Evolutionary conservation across 2,888 invertebrate genomes (phyloP).

Genomic region (Scaptomyza caliginosa): DNA sequence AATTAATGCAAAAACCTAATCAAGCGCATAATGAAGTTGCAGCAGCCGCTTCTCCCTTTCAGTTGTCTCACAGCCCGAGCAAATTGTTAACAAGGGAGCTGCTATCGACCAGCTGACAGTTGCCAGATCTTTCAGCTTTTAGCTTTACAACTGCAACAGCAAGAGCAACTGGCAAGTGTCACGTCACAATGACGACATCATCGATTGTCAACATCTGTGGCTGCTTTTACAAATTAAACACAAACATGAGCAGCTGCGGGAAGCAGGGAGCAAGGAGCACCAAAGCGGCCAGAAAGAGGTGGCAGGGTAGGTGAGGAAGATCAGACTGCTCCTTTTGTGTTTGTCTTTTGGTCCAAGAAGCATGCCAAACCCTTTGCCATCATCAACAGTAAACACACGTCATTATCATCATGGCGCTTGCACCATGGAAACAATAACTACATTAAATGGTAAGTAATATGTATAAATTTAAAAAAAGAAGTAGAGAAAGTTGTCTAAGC

Average conservation of each 20-base stretch:
- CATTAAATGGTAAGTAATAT: too few species aligned
- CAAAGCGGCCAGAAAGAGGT: too few species aligned
- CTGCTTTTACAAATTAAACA: slow-evolving; percentile 68
- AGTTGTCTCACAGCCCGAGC: neutral
- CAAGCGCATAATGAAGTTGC: slow-evolving; percentile 52
- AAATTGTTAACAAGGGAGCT: slow-evolving; percentile 1
- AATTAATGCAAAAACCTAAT: slow-evolving; percentile 66
- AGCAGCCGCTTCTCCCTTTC: slow-evolving; percentile 10
- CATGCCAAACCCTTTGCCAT: slow-evolving; percentile 29
- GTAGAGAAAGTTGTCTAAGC: too few species aligned
- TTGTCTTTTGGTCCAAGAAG: slow-evolving; percentile 37
- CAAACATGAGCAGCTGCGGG: slow-evolving; percentile 46
- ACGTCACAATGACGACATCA: slow-evolving; percentile 58
- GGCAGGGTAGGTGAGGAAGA: neutral
- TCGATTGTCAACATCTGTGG: slow-evolving; percentile 68
- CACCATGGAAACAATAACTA: neutral
- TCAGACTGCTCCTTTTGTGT: slow-evolving; percentile 41
- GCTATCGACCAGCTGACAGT: slow-evolving; percentile 26
- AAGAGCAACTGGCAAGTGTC: slow-evolving; percentile 21
- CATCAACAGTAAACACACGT: neutral
- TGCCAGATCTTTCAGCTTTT: neutral
- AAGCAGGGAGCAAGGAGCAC: too few species aligned
- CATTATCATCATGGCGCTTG: slow-evolving; percentile 15
- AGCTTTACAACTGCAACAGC: slow-evolving; percentile 2
- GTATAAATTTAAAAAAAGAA: too few species aligned